Evolutionary conservation across 2,797 vertebrate species (phyloP).

Genomic region (Thaleichthys pacificus): DNA sequence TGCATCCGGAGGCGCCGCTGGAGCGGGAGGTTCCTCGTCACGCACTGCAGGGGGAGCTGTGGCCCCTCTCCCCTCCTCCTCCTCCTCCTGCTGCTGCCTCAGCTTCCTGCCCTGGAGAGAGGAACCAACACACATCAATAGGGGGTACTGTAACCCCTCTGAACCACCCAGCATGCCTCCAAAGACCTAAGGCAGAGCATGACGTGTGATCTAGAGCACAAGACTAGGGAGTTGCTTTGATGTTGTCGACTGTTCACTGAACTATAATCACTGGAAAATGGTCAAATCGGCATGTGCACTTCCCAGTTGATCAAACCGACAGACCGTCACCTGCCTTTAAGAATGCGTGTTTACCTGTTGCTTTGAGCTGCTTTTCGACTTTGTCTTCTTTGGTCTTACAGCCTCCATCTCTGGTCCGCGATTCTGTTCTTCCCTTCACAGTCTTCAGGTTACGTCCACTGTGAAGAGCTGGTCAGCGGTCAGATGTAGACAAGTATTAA

Average conservation of each 20-base stretch:
- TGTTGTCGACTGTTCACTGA: background rate
- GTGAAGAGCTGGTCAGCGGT: background rate
- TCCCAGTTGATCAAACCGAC: background rate
- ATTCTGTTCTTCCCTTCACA: slow-evolving; percentile 31
- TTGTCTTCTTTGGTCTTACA: slow-evolving; percentile 77
- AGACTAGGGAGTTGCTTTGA: background rate
- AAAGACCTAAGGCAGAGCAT: background rate
- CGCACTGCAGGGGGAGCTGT: slow-evolving; percentile 32
- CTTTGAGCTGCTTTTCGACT: slow-evolving; percentile 66
- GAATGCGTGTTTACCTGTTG: slow-evolving; percentile 66
- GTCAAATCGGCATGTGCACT: too few relatives aligned
- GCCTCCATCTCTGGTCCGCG: slow-evolving; percentile 72
- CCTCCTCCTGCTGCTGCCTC: slow-evolving; percentile 51
- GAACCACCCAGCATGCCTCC: background rate
- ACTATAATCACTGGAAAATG: background rate
- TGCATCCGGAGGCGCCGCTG: slow-evolving; percentile 29
- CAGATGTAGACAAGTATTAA: background rate
- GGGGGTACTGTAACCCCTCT: background rate
- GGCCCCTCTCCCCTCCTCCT: slow-evolving; percentile 53
- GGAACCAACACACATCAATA: background rate
- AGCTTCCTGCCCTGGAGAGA: slow-evolving; percentile 65
- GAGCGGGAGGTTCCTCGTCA: slow-evolving; percentile 33
- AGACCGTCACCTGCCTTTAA: background rate
- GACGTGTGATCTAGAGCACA: background rate
- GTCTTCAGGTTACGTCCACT: slow-evolving; percentile 30